phyloP scores from a whole-genome alignment of 2,797 vertebrate genomes.

The Phaenicophaeus curvirostris region DNA sequence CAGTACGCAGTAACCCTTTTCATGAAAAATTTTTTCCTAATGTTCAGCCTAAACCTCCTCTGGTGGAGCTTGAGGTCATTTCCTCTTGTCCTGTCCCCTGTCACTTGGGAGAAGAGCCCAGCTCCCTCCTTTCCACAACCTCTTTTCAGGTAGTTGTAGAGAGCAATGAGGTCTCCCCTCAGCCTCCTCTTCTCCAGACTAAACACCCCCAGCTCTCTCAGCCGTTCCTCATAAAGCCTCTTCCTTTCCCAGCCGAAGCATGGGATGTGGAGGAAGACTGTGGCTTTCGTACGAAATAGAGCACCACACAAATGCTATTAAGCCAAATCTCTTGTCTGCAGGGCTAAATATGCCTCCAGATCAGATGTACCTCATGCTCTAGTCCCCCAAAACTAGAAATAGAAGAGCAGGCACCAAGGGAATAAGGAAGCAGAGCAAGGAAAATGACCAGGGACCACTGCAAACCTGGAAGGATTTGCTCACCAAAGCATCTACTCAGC shows the following conservation, averaged over 20 bases:
- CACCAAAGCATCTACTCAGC: neutral
- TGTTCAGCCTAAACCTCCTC: too few species aligned
- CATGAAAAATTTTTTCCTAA: too few species aligned
- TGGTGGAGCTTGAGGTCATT: too few species aligned
- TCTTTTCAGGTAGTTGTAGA: too few species aligned
- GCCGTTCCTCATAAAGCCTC: too few species aligned
- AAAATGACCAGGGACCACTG: fast-evolving
- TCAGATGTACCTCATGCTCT: neutral
- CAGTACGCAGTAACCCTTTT: too few species aligned
- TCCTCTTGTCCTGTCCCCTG: too few species aligned
- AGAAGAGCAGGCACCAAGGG: fast-evolving
- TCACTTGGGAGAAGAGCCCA: too few species aligned
- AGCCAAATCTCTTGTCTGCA: neutral
- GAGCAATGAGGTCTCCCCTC: too few species aligned
- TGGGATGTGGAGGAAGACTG: neutral
- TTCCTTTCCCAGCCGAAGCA: neutral
- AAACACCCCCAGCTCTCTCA: too few species aligned
- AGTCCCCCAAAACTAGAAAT: neutral
- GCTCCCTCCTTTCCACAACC: too few species aligned
- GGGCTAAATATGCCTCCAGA: fast-evolving
- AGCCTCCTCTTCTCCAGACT: too few species aligned
- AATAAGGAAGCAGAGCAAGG: neutral
- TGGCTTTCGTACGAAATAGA: neutral
- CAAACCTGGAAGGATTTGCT: fast-evolving
- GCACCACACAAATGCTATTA: neutral